Evolutionary conservation across 2,113 vertebrate genomes (phyloP), one percentile per base, ranked within the genome.

Genomic region (Nycticryphes semicollaris): DNA sequence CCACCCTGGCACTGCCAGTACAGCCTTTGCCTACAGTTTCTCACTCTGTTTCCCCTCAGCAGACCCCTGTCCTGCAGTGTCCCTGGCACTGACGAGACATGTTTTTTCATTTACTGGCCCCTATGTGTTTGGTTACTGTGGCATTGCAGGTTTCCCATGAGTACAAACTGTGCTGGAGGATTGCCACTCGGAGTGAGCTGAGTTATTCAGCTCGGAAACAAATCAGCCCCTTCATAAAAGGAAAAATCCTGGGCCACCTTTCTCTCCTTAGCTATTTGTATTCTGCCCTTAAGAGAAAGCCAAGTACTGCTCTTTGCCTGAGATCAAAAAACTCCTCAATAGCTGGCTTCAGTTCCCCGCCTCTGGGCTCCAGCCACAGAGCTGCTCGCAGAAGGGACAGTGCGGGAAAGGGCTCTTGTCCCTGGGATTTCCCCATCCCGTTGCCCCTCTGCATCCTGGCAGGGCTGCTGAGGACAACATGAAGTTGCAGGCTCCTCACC

Each of bases 191-290:
- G 51, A 60, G 35, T 22, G 84, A 95, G 81, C 19, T 0, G 24
- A 89, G 84, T 78, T 91, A 89, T 64, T 97, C 87, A 87, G 70
- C 84, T 93, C 56, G 0, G 87, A 82, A 94, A 96, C 53, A 96
- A 96, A 96, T 51, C 57, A 77, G 73, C 20, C 75, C 63, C 88
- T 95, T 95, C 85, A 83, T 31, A 76, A 67, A 89, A 89, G 67
- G 81, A 80, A 83, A 66, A 91, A 87, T 94, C 75, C 41, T 77
- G 91, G 81, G 84, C 84, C 66, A 91, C 84, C 77, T 96, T 96
- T 96, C 87, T 94, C 78, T 95, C 79, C 53, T 84, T 51, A 64
- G 84, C 89, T 81, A 85, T 96, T 96, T 91, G 75, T 95, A 91
- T 95, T 93, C 89, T 76, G 57, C 89, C 62, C 57, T 93, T 91